Base-by-base conservation (phyloP, 2,888 invertebrate genomes). In the Trachelus iudaicus region DNA sequence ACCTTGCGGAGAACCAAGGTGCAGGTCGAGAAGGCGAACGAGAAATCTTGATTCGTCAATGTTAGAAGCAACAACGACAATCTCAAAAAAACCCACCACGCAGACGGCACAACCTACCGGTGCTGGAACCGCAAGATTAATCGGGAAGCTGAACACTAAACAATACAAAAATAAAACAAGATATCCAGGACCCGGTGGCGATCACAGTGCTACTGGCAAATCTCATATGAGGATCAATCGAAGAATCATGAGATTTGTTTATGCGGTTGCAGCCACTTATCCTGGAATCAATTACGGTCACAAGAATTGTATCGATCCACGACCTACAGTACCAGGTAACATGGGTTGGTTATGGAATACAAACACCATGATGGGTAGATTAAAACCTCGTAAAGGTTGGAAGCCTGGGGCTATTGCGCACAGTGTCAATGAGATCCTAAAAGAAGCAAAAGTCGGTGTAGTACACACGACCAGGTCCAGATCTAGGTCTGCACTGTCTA, bases 311-410 rank as follows among this genome's bases (percentile, higher is more conserved):
- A 81, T 87, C 69, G 85, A 85, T 40, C 76, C 79, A 12, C 83
- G 85, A 4, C 79, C 83, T n/a, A 84, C 87, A 40, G 88, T 91
- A 0, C 91, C 91, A 0, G 85, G 87, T 1, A 89, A 90, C 74
- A 91, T 91, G 91, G 91, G 91, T 12, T 91, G 91, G 91, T 77
- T 89, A 69, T 91, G 91, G 91, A 78, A 78, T 31, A 76, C 76
- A 56, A 90, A 89, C 73, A 83, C 80, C 12, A 79, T 31, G 37
- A 35, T 81, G 0, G 86, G 85, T 0, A 84, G 82, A 37, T 40
- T 88, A 69, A 90, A 88, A 69, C 88, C 87, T 4, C 86, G 90
- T 1, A 77, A 82, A 15, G 91, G 91, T 4, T 91, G 91, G 91
- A 89, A 83, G 35, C 91, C 91, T 0, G 91, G 91, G 40, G 89